Conservation (phyloP, 2,113 vertebrate species). For the Planiliza haematocheilus region DNA sequence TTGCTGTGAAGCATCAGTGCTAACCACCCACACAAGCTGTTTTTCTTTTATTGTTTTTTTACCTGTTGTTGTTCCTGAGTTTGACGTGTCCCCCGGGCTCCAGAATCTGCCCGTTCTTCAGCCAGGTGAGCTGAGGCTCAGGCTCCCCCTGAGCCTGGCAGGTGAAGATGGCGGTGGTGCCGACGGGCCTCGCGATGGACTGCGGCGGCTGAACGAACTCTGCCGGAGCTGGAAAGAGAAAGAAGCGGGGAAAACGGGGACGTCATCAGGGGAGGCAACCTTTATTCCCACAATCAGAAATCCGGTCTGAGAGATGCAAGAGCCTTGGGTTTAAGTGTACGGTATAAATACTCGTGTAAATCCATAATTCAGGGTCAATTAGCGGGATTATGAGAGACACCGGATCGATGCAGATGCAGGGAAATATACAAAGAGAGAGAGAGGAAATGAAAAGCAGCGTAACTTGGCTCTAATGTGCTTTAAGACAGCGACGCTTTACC, state of each 20-base stretch:
- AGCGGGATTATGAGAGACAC: constrained; percentile 36
- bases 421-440: constrained; percentile 5
- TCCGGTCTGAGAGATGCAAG: background rate
- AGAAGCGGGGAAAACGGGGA: no score
- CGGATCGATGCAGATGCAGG: constrained; percentile 27
- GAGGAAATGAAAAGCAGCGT: background rate
- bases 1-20: no score
- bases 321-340: background rate
- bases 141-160: constrained; percentile 95
- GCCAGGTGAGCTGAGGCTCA: constrained; percentile 93
- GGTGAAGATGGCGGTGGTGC: constrained; percentile 96
- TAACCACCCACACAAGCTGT: no score
- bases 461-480: constrained; percentile 14
- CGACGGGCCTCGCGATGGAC: constrained; percentile 93
- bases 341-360: constrained; percentile 26
- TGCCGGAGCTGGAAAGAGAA: constrained; percentile 87
- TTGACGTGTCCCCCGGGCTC: constrained; percentile 92
- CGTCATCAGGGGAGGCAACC: no score
- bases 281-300: background rate
- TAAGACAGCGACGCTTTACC: constrained; percentile 15
- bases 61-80: constrained; percentile 99
- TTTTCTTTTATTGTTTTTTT: background rate
- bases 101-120: constrained; percentile 96
- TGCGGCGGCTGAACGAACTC: constrained; percentile 96
- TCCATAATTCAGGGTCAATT: constrained; percentile 41